phyloP scores from a whole-genome alignment of 35 echinoderm and acorn worm genomes.

The Ophiothrix spiculata region DNA sequence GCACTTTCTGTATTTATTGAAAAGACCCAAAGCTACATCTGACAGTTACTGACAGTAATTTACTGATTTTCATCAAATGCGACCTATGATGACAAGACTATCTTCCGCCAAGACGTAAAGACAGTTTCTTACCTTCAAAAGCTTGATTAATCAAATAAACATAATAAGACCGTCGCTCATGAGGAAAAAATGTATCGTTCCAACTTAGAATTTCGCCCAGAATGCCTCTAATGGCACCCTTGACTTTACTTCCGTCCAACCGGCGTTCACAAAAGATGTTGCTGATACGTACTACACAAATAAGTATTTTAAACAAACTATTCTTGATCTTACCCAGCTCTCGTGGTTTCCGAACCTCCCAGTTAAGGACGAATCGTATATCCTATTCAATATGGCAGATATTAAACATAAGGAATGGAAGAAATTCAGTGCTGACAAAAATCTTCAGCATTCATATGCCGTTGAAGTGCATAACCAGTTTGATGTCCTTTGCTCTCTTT shows the following conservation, averaged over 20 bases:
- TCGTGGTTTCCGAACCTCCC: slow-evolving; percentile 11
- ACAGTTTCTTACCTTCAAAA: slow-evolving; percentile 33
- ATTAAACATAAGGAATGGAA: neutral
- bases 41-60: too few species aligned
- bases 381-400: neutral
- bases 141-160: neutral
- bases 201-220: slow-evolving; percentile 22
- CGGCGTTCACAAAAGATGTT: slow-evolving; percentile 25
- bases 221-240: slow-evolving; percentile 12
- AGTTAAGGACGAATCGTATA: neutral
- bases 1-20: too few species aligned
- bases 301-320: neutral
- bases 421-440: too few species aligned
- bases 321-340: slow-evolving; percentile 18
- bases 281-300: slow-evolving; percentile 16
- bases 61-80: too few species aligned
- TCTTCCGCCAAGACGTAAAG: too few species aligned
- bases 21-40: too few species aligned
- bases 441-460: too few species aligned
- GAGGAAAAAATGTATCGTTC: slow-evolving; percentile 27
- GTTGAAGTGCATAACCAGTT: too few species aligned
- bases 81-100: too few species aligned
- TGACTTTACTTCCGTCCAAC: neutral
- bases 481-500: too few species aligned
- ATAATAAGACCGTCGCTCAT: neutral